Conservation (phyloP, 1,140 invertebrate genomes). For the Sminthurides bifidus region DNA sequence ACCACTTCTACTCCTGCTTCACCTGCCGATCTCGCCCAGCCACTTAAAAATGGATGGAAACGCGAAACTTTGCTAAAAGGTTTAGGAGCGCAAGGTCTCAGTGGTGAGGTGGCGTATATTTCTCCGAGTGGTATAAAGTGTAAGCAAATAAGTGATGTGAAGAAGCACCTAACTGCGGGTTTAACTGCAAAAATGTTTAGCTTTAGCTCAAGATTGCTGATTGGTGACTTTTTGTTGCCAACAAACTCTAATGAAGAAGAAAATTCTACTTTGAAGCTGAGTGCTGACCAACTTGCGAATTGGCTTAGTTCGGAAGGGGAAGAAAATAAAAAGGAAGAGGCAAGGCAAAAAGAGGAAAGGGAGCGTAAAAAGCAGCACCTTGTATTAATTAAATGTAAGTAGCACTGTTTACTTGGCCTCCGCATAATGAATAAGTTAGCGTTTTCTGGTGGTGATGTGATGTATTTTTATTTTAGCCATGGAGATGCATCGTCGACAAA, state of each 20-base stretch:
- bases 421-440: no score
- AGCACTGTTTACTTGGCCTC: no score
- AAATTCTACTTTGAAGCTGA: conserved; percentile 13
- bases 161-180: conserved; percentile 28
- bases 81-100: conserved; percentile 17
- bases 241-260: conserved; percentile 5
- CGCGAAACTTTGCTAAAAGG: conserved; percentile 53
- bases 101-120: conserved; percentile 24
- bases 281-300: conserved; percentile 26
- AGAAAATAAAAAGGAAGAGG: conserved; percentile 38
- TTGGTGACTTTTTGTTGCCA: conserved; percentile 77
- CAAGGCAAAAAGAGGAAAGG: conserved; percentile 19
- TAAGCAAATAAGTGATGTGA: conserved; percentile 15
- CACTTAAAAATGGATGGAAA: conserved; percentile 73
- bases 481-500: conserved; percentile 17
- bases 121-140: conserved; percentile 6
- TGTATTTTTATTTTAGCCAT: conserved; percentile 17
- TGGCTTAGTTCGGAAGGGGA: conserved; percentile 40
- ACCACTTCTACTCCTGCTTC: conserved; percentile 19
- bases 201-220: conserved; percentile 71
- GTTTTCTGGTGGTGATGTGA: no score
- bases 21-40: conserved; percentile 43
- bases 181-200: conserved; percentile 78
- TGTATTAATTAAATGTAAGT: conserved; percentile 40
- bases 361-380: conserved; percentile 21